Conservation (phyloP, 2,113 vertebrate species). For the Carassius carassius region DNA sequence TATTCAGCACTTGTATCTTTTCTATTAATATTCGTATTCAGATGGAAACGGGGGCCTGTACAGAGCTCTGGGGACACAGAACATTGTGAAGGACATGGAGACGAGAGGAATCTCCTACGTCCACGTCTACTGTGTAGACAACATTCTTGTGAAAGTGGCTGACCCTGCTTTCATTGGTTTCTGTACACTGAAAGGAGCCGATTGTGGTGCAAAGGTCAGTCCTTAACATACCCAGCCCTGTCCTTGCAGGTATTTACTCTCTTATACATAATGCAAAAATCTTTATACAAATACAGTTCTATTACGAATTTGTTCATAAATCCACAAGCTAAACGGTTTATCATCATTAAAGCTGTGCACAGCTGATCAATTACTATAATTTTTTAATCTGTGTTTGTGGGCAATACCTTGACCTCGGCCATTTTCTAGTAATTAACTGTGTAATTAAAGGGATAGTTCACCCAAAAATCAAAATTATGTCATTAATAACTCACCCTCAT, state of each 20-base stretch:
- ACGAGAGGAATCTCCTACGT: slow-evolving; percentile 78
- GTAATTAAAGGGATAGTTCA: too few species aligned
- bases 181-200: slow-evolving; percentile 89
- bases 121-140: slow-evolving; percentile 95
- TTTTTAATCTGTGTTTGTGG: not conserved
- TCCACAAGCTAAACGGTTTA: not conserved
- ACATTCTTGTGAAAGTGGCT: slow-evolving; percentile 95
- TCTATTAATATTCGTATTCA: slow-evolving; percentile 57
- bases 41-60: slow-evolving; percentile 97
- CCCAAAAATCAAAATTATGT: too few species aligned
- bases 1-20: not conserved
- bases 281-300: not conserved
- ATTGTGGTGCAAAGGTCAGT: slow-evolving; percentile 98
- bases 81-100: slow-evolving; percentile 88
- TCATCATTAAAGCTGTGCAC: not conserved
- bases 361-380: too few species aligned
- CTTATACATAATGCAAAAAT: not conserved
- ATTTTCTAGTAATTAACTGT: not conserved
- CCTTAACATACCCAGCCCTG: not conserved
- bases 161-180: slow-evolving; percentile 94
- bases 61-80: slow-evolving; percentile 84
- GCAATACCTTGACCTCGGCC: not conserved
- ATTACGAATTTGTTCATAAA: not conserved
- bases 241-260: not conserved
- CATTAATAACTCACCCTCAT: too few species aligned